Evolutionary conservation across 2,797 vertebrate genomes (phyloP).

Genomic region (Tokudaia muenninki): DNA sequence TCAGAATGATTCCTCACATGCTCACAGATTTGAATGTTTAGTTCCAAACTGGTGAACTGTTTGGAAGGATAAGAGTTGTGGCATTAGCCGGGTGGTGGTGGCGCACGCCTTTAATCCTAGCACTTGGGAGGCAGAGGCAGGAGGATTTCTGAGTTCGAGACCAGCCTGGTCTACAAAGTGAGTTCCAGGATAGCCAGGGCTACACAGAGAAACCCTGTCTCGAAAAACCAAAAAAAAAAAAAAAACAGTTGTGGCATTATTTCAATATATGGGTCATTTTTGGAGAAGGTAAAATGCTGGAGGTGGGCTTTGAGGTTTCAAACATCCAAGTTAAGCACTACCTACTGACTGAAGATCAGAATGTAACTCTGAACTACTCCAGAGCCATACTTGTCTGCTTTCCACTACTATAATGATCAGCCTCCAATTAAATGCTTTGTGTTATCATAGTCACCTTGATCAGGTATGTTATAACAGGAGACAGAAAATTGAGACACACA

Average conservation of each 20-base stretch:
- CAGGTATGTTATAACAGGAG: too few relatives aligned
- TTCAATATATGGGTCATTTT: not conserved
- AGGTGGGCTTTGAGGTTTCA: not conserved
- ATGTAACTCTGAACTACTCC: not conserved
- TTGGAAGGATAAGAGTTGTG: not conserved
- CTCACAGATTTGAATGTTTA: not conserved
- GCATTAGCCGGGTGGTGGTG: too few relatives aligned
- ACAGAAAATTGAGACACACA: too few relatives aligned
- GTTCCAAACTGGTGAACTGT: not conserved
- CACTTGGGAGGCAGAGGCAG: too few relatives aligned
- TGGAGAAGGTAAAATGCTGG: not conserved
- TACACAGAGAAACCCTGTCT: too few relatives aligned
- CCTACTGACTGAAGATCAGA: not conserved
- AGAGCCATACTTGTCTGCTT: not conserved
- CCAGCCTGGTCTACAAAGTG: too few relatives aligned
- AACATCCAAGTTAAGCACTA: not conserved
- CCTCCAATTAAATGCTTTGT: too few relatives aligned
- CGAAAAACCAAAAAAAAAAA: too few relatives aligned
- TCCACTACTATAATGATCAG: not conserved
- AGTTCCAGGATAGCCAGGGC: too few relatives aligned
- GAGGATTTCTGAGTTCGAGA: too few relatives aligned
- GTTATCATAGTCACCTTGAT: too few relatives aligned
- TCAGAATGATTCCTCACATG: not conserved
- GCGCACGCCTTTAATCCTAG: too few relatives aligned
- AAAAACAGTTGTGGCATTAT: not conserved